phyloP scores from a whole-genome alignment of 2,797 vertebrate genomes.

The Lepus townsendii region DNA sequence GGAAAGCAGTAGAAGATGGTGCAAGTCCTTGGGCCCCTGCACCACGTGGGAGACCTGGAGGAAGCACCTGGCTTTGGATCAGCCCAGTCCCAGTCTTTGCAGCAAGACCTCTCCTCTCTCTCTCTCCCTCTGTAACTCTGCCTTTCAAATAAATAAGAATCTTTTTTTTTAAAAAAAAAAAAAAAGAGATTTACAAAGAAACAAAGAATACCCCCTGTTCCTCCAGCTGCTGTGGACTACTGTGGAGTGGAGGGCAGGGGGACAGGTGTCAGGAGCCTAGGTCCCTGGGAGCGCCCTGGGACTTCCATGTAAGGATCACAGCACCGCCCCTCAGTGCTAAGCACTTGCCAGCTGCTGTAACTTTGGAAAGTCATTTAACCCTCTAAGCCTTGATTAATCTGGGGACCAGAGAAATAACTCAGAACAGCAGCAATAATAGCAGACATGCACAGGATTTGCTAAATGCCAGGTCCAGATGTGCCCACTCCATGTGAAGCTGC shows the following conservation, averaged over 20 bases:
- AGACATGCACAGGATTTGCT: slow-evolving; percentile 4
- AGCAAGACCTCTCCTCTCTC: too few species aligned
- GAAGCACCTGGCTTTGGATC: too few species aligned
- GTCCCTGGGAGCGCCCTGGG: fast-evolving
- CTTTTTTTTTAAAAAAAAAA: too few species aligned
- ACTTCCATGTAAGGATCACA: not conserved
- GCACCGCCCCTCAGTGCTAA: not conserved
- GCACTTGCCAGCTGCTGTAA: not conserved
- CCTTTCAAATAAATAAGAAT: too few species aligned
- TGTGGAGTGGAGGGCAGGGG: slow-evolving; percentile 74
- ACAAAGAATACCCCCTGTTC: slow-evolving; percentile 88
- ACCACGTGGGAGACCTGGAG: too few species aligned
- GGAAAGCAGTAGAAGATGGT: too few species aligned
- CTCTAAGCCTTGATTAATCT: slow-evolving; percentile 28
- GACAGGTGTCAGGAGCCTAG: slow-evolving; percentile 48
- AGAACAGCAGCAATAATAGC: slow-evolving; percentile 18
- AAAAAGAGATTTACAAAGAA: too few species aligned
- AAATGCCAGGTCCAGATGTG: slow-evolving; percentile 5
- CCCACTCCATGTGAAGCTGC: not conserved
- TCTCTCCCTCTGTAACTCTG: too few species aligned
- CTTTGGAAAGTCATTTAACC: slow-evolving; percentile 52
- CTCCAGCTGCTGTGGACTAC: slow-evolving; percentile 94
- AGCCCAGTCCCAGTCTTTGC: too few species aligned
- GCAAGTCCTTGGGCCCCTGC: too few species aligned
- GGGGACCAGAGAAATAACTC: slow-evolving; percentile 56